Conservation (phyloP, 1,140 invertebrate genomes). For the Arctopsyche grandis region DNA sequence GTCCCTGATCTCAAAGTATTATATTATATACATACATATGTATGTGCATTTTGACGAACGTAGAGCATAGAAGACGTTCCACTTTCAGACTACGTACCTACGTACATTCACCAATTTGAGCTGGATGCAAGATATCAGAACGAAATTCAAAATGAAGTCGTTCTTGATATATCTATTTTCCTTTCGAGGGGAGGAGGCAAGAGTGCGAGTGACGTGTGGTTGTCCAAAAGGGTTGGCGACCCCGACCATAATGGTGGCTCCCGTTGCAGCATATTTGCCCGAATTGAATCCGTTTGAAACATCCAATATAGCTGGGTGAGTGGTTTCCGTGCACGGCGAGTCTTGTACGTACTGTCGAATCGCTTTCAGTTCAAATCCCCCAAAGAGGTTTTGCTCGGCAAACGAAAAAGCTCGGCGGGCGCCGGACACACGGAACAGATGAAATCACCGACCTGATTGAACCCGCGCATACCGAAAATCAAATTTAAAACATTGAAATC, state of each 20-base stretch:
- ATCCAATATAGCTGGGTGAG: conserved; percentile 46
- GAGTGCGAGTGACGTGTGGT: no score
- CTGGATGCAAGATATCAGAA: no score
- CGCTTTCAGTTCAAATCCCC: conserved; percentile 49
- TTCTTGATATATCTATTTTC: no score
- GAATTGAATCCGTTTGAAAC: conserved; percentile 51
- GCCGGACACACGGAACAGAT: neutral
- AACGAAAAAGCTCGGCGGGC: conserved; percentile 34
- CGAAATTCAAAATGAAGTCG: no score
- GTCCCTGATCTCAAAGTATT: neutral
- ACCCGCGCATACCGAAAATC: neutral
- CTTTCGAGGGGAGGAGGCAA: no score
- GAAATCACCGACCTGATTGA: conserved; percentile 1
- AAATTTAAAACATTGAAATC: no score
- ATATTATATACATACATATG: neutral
- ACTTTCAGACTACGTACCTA: no score
- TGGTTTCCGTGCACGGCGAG: conserved; percentile 34
- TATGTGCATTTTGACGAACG: neutral
- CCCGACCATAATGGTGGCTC: conserved; percentile 3
- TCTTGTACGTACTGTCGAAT: conserved; percentile 48
- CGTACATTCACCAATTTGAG: no score
- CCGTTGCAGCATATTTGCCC: conserved; percentile 44
- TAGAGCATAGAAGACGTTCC: neutral
- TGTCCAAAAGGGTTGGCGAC: conserved; percentile 17
- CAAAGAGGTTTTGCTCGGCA: conserved; percentile 44